Evolutionary conservation across 92 coral and sea anemone species (phyloP).

Genomic region (Siderastrea radians): DNA sequence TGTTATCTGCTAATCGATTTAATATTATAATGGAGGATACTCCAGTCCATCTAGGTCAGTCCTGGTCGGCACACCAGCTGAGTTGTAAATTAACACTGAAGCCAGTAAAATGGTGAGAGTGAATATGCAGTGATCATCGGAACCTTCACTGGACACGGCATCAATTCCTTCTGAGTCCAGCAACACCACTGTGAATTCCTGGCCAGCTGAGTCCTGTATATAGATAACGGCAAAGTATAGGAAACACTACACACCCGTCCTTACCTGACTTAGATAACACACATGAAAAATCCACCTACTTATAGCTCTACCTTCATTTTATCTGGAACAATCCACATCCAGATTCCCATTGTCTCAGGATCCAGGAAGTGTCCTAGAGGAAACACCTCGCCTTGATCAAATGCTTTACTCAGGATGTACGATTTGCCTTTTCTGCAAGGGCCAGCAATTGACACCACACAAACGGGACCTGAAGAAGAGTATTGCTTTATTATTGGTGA

Average conservation of each 20-base stretch:
- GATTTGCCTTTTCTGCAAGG: conserved; percentile 91
- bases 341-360: conserved; percentile 93
- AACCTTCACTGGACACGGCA: conserved; percentile 49
- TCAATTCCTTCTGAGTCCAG: background rate
- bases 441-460: conserved; percentile 93
- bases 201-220: conserved; percentile 56
- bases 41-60: conserved; percentile 65
- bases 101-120: conserved; percentile 82
- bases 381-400: conserved; percentile 84
- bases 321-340: conserved; percentile 88
- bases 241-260: background rate
- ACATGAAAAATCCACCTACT: background rate
- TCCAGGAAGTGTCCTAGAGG: conserved; percentile 82
- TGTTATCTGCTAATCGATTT: background rate
- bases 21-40: conserved; percentile 42
- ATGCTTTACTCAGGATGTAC: conserved; percentile 77
- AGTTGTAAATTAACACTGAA: conserved; percentile 84
- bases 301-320: conserved; percentile 20
- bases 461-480: conserved; percentile 54
- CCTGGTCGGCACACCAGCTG: conserved; percentile 71
- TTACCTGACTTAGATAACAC: background rate
- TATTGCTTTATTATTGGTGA: no score
- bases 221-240: background rate
- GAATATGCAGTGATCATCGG: conserved; percentile 77
- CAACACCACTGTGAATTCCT: conserved; percentile 55